These are phyloP conservation scores for Amblyteles armatorius DNA, from an alignment of 2,888 invertebrate genomes.

Conservation along the genomic window DNA sequence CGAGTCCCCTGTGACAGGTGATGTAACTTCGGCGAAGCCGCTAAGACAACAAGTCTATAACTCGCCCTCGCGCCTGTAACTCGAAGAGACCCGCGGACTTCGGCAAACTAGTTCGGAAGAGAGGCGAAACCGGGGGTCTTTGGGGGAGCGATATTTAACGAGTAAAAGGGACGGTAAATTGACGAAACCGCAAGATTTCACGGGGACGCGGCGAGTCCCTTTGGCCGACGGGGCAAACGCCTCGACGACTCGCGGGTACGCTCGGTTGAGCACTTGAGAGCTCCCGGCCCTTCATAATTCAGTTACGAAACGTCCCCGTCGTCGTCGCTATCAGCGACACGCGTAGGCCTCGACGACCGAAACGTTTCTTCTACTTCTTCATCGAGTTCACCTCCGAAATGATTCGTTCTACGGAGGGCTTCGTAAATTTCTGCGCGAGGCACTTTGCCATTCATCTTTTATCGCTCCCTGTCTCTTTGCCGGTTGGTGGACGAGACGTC, in stretches of 20 bases:
- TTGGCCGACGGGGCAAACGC: not conserved
- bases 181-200: constrained; percentile 18
- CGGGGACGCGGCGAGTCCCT: not conserved
- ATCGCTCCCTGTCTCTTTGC: not conserved
- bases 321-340: constrained; percentile 7
- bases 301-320: constrained; percentile 28
- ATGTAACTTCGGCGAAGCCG: constrained; percentile 6
- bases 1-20: constrained; percentile 7
- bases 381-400: not conserved
- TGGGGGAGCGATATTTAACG: constrained; percentile 22
- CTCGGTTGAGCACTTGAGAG: constrained; percentile 29
- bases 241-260: constrained; percentile 14
- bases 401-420: not conserved
- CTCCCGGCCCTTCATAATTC: constrained; percentile 36
- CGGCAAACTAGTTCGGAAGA: constrained; percentile 31
- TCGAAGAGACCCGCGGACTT: constrained; percentile 45
- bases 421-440: not conserved
- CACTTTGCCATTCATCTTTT: not conserved
- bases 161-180: constrained; percentile 48
- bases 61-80: not conserved
- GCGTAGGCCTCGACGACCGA: not conserved
- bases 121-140: constrained; percentile 24
- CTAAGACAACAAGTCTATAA: constrained; percentile 26
- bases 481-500: not conserved
- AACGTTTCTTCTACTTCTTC: not conserved